Evolutionary conservation across 2,888 invertebrate genomes (phyloP).

Genomic region (Acanthococcus lagerstroemiae): DNA sequence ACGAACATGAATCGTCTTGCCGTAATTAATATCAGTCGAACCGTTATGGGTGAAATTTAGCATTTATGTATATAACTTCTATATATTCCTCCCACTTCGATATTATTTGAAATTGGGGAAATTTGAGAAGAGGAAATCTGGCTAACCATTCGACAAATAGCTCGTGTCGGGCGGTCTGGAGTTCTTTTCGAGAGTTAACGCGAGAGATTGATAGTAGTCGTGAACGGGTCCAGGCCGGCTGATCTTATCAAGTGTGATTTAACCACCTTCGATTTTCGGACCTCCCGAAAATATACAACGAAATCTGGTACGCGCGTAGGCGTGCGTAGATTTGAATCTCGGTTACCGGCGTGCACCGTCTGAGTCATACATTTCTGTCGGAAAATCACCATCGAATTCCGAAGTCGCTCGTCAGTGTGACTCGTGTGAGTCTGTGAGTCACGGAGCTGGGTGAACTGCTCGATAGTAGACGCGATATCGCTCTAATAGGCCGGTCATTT

Average conservation of each 20-base stretch:
- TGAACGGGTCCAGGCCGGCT: background rate
- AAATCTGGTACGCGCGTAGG: background rate
- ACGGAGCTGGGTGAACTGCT: no score
- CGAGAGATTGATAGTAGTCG: background rate
- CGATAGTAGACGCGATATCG: no score
- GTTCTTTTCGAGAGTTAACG: no score
- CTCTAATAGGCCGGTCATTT: no score
- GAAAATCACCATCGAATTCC: no score
- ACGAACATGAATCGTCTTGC: no score
- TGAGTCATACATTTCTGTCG: background rate
- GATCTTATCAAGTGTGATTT: background rate
- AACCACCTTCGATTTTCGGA: background rate
- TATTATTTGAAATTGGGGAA: background rate
- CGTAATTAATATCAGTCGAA: no score
- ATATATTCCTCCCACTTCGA: background rate
- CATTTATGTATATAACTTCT: no score
- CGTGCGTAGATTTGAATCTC: background rate
- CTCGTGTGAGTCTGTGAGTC: no score
- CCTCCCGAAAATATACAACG: background rate
- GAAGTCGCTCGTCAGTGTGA: no score
- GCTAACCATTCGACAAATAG: background rate
- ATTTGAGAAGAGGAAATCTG: background rate
- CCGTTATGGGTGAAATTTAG: no score
- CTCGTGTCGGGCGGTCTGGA: background rate
- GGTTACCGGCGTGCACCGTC: no score